Evolutionary conservation across 2,113 vertebrate species (phyloP).

Genomic region (Isurus oxyrinchus): DNA sequence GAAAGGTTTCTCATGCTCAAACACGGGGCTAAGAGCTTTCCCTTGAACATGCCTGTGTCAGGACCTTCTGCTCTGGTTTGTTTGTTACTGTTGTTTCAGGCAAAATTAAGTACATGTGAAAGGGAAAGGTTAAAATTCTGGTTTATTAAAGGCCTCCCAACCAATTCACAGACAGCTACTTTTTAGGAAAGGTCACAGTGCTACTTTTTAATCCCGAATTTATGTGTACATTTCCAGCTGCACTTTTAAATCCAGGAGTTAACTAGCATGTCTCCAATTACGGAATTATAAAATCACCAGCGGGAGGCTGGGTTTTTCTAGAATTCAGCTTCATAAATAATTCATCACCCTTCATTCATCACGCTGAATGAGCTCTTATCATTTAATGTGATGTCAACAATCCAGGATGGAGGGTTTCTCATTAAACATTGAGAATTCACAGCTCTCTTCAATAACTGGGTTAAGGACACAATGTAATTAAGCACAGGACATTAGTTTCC

Average conservation of each 20-base stretch:
- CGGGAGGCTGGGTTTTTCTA: neutral
- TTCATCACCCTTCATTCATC: neutral
- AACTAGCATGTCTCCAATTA: neutral
- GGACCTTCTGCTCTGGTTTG: neutral
- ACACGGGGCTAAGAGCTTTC: neutral
- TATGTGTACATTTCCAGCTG: too few relatives aligned
- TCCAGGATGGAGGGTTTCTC: neutral
- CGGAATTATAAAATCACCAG: neutral
- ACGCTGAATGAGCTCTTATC: neutral
- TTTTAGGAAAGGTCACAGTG: neutral
- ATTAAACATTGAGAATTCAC: neutral
- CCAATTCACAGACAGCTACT: neutral
- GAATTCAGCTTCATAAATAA: neutral
- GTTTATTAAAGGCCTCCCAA: neutral
- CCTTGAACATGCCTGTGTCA: too few relatives aligned
- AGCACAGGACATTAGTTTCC: neutral
- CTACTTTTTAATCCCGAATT: neutral
- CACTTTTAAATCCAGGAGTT: neutral
- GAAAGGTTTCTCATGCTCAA: neutral
- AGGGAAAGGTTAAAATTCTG: neutral
- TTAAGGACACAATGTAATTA: neutral
- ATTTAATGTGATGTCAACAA: neutral
- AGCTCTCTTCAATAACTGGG: neutral
- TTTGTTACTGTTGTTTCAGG: neutral
- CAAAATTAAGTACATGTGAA: neutral